Percentiles rank a stretch among this genome's conserved stretches.
Evolutionary conservation across 2,888 invertebrate species (phyloP).

Genomic region (Drosophila kambysellisi): DNA sequence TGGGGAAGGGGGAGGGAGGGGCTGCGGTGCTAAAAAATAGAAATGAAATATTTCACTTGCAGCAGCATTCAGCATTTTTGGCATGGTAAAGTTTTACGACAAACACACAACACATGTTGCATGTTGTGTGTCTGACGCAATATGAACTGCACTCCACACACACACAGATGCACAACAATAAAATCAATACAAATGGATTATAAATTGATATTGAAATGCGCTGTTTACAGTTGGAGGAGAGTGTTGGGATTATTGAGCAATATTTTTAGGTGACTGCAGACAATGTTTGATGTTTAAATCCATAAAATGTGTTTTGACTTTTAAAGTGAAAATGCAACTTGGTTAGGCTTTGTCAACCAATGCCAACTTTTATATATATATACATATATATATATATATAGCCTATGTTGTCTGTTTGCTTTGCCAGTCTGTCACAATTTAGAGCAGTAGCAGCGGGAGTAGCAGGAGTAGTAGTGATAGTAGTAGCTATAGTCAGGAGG

Average conservation of each 20-base stretch:
- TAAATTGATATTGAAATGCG: slow-evolving; percentile 19
- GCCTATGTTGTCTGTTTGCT: slow-evolving; percentile 1
- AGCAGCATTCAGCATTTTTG: slow-evolving; percentile 16
- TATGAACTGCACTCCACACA: slow-evolving; percentile 15
- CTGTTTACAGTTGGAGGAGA: background rate
- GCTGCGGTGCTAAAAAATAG: slow-evolving; percentile 13
- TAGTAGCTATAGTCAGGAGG: slow-evolving; percentile 1
- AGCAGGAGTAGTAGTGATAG: slow-evolving; percentile 40
- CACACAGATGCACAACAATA: background rate
- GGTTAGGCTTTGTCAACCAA: background rate
- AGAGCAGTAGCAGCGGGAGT: slow-evolving; percentile 27
- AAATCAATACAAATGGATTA: slow-evolving; percentile 27
- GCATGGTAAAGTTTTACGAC: slow-evolving; percentile 63
- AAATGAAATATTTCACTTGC: slow-evolving; percentile 6
- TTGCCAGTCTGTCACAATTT: slow-evolving; percentile 49
- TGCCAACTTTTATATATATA: background rate
- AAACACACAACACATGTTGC: slow-evolving; percentile 76
- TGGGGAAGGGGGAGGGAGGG: background rate
- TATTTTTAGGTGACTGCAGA: background rate
- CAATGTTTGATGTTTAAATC: background rate
- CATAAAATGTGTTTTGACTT: background rate
- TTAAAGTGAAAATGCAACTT: background rate
- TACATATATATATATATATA: background rate
- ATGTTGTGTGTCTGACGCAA: background rate
- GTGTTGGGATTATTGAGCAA: background rate